Conservation (phyloP, 92 coral and sea anemone species). For the Paragorgia papillata region DNA sequence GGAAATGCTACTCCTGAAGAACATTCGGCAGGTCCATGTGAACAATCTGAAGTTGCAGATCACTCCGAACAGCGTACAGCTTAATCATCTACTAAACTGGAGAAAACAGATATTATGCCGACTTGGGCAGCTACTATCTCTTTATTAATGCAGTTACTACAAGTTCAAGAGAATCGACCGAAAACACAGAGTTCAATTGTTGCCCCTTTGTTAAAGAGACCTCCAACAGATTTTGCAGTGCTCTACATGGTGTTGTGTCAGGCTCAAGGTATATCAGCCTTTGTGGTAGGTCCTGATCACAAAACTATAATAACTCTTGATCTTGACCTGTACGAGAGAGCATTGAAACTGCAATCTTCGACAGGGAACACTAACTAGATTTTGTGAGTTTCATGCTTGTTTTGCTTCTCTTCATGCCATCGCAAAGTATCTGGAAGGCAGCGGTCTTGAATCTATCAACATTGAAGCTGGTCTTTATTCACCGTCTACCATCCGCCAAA, state of each 20-base stretch:
- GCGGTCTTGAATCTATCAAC: background rate
- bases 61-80: slow-evolving; percentile 23
- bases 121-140: slow-evolving; percentile 51
- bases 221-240: slow-evolving; percentile 9
- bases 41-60: no score
- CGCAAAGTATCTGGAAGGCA: background rate
- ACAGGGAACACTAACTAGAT: background rate
- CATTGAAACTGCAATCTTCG: background rate
- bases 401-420: slow-evolving; percentile 13
- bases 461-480: slow-evolving; percentile 1
- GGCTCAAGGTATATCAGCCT: background rate
- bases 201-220: background rate
- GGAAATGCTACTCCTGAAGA: no score
- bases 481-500: background rate
- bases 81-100: no score
- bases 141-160: slow-evolving; percentile 21
- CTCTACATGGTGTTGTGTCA: background rate
- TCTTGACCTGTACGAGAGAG: background rate
- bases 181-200: background rate
- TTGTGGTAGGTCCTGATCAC: background rate
- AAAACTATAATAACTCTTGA: background rate
- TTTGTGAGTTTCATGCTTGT: background rate
- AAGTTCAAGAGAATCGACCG: background rate
- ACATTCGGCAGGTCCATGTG: no score
- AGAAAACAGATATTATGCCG: slow-evolving; percentile 34